Evolutionary conservation across 2,888 invertebrate species (phyloP).

Genomic region (Hydriomena furcata): DNA sequence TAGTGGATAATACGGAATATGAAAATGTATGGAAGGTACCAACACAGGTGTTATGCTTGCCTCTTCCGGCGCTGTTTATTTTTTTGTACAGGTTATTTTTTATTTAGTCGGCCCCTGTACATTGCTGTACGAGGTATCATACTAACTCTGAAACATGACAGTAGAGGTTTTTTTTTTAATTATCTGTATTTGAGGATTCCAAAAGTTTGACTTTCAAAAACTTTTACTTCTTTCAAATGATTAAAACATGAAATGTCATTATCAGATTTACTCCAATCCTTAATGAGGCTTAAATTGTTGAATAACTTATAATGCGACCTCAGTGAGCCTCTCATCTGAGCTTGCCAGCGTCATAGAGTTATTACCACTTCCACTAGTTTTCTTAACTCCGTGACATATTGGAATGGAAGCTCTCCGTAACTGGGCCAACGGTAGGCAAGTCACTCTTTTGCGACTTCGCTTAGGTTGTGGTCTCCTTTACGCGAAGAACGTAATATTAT

Average conservation of each 20-base stretch:
- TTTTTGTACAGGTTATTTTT: no score
- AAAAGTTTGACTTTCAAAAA: no score
- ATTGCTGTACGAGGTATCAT: no score
- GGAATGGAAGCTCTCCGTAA: slow-evolving; percentile 34
- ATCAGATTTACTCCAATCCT: no score
- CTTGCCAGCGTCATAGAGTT: slow-evolving; percentile 1
- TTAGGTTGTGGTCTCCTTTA: slow-evolving; percentile 11
- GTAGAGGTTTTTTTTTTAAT: no score
- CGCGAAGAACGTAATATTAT: background rate
- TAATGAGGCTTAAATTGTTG: background rate
- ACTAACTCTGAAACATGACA: no score
- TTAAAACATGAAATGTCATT: no score
- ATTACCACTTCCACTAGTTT: slow-evolving; percentile 16
- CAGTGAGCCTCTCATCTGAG: background rate
- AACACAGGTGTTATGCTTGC: background rate
- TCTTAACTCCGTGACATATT: slow-evolving; percentile 13
- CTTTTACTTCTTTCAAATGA: no score
- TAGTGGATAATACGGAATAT: slow-evolving; percentile 11
- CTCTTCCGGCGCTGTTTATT: no score
- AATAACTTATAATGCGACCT: background rate
- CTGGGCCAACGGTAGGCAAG: slow-evolving; percentile 41
- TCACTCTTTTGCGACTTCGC: slow-evolving; percentile 43
- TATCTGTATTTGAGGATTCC: no score
- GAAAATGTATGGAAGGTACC: slow-evolving; percentile 14
- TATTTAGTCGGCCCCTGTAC: no score